phyloP scores from a whole-genome alignment of 2,797 vertebrate genomes.

The Odontamblyopus lacepedii region DNA sequence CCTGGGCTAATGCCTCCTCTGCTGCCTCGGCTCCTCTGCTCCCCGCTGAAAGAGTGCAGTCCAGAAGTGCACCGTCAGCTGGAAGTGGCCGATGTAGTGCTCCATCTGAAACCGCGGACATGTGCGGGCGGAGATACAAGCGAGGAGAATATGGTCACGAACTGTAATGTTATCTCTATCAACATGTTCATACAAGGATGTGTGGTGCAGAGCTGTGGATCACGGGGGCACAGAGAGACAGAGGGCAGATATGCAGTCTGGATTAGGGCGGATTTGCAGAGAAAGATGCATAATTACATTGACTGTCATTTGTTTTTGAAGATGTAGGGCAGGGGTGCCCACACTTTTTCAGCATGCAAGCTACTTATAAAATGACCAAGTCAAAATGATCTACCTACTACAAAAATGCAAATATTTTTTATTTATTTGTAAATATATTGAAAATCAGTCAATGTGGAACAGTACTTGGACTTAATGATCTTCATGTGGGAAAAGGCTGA shows the following conservation, averaged over 20 bases:
- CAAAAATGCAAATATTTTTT: no score
- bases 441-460: no score
- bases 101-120: constrained; percentile 11
- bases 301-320: neutral
- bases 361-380: no score
- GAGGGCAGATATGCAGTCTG: neutral
- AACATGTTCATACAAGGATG: neutral
- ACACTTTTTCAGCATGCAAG: no score
- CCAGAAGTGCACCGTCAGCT: constrained; percentile 4
- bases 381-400: no score
- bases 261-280: neutral
- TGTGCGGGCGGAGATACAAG: constrained; percentile 1
- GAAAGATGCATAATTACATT: neutral
- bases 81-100: neutral
- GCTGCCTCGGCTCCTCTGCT: neutral
- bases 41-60: constrained; percentile 1
- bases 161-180: constrained; percentile 3
- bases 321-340: no score
- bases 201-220: neutral
- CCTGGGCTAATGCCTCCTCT: neutral
- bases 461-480: no score
- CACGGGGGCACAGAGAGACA: neutral
- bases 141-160: neutral
- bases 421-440: no score
- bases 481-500: no score